Base-by-base conservation (phyloP, 2,113 vertebrate genomes). In the Myotis lucifugus region DNA sequence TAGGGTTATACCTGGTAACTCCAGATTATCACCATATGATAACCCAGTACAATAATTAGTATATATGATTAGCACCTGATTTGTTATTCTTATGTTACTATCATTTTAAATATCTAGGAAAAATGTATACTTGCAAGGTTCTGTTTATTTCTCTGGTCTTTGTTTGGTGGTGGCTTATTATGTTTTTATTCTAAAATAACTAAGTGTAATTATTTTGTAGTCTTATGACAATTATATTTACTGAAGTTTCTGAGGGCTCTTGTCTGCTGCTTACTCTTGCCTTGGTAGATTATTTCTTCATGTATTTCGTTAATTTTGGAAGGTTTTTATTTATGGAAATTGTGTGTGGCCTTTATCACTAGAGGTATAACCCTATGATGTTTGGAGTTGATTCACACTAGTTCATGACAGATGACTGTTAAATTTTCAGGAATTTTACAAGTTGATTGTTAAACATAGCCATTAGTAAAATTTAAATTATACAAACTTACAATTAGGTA, bases 51-150 rank as follows among this genome's bases (percentile, higher is more conserved):
- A 61, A 3, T 92, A 64, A 89, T 86, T 78, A 46, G 9, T 54
- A 25, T 61, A 34, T 56, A 25, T 59, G 8, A 48, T 67, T 90
- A 32, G 90, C 61, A 46, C 21, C 61, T 74, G 11, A 72, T 15
- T 79, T 92, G 11, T 78, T 85, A 25, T 25, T 79, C 40, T 89
- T 83, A 32, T 46, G 25, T 72, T 48, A 66, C 52, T 88, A 9
- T 83, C 27, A 14, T 88, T 90, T 87, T 93, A 70, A 96, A 66
- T 96, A 94, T 79, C 78, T 15, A 86, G 50, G 40, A 67, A 90
- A 95, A 82, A 76, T 25, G 42, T 17, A 7, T 70, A 78, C 66
- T 34, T 87, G 8, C 48, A 37, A 29, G 37, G 90, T 95, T 77
- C 69, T 69, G 2, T 83, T 77, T 86, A 27, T 84, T 50, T 50